Base-by-base conservation (phyloP, 2,888 invertebrate genomes). In the Dendrolimus pini region DNA sequence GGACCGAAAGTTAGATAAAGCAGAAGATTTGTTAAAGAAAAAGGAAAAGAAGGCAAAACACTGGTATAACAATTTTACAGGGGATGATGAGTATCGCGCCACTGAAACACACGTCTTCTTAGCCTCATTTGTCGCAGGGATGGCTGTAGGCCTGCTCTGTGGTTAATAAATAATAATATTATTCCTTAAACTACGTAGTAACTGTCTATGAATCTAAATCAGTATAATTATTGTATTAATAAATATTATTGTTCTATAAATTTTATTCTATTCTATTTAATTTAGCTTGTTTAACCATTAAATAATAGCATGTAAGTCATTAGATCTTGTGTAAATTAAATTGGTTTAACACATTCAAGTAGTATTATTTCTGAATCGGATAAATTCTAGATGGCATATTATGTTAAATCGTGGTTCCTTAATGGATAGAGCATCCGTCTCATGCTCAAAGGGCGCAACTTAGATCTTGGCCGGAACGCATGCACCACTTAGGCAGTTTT, bases 21-120 rank as follows among this genome's bases (percentile, higher is more conserved):
- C 95, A 58, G 96, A 96, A 84, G 93, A 93, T 69, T 75, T 94
- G 60, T 70, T 96, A 62, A 95, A 94, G 85, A 93, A 94, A 72
- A 94, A 94, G 67, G 92, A 95, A 80, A 86, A 90, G 58, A 94
- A 94, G 78, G 94, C 94, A 12, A 94, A 94, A 71, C 93, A 93
- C 73, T 97, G 96, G 96, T 96, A 95, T 72, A 91, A 93, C 61
- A 92, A 92, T 65, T 78, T 95, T 55, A 92, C 92, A 66, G 93
- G 93, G 41, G 94, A 94, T 66, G 93, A 94, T 30, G 85, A 93
- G 59, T 94, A 94, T 73, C 92, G 92, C 77, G 88, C 95, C 56
- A 94, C 94, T 66, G 95, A 96, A 85, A 92, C 95, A 55, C 96
- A 96, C 71, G 93, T 96, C 64, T 97, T 97, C 80, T 71, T 95